Evolutionary conservation across 2,888 invertebrate genomes (phyloP).

Genomic region (Drosophila greeni): DNA sequence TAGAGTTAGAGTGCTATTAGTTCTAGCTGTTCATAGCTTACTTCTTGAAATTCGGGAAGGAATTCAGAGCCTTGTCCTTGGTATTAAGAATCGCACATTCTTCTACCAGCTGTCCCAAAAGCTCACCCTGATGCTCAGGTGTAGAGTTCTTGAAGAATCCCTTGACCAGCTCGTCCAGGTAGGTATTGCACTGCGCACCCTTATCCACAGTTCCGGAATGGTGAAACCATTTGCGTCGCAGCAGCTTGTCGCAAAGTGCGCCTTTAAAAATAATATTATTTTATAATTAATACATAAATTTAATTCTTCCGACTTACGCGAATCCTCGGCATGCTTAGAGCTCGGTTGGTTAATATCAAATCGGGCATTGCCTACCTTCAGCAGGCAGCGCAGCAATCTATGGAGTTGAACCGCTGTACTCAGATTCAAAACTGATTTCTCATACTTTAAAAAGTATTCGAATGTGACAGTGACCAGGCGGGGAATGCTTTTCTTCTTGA

Average conservation of each 20-base stretch:
- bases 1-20: not conserved
- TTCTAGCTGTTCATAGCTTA: constrained; percentile 32
- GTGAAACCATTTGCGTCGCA: constrained; percentile 85
- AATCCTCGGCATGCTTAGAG: constrained; percentile 58
- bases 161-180: constrained; percentile 83
- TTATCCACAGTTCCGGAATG: constrained; percentile 82
- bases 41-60: constrained; percentile 84
- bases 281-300: not conserved
- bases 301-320: constrained; percentile 60
- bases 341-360: constrained; percentile 39
- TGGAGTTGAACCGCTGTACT: constrained; percentile 76
- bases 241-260: constrained; percentile 80
- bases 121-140: constrained; percentile 81
- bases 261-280: constrained; percentile 59
- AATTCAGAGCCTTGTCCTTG: constrained; percentile 81
- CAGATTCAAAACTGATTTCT: constrained; percentile 67
- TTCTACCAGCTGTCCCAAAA: constrained; percentile 81
- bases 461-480: constrained; percentile 64
- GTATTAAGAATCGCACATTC: constrained; percentile 82
- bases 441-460: constrained; percentile 62
- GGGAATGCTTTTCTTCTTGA: constrained; percentile 31
- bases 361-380: constrained; percentile 55
- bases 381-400: constrained; percentile 66
- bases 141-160: constrained; percentile 83
- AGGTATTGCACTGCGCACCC: constrained; percentile 83